These are phyloP conservation scores for Geotrypetes seraphini DNA, from an alignment of 2,797 vertebrate genomes.

Conservation along the genomic window DNA sequence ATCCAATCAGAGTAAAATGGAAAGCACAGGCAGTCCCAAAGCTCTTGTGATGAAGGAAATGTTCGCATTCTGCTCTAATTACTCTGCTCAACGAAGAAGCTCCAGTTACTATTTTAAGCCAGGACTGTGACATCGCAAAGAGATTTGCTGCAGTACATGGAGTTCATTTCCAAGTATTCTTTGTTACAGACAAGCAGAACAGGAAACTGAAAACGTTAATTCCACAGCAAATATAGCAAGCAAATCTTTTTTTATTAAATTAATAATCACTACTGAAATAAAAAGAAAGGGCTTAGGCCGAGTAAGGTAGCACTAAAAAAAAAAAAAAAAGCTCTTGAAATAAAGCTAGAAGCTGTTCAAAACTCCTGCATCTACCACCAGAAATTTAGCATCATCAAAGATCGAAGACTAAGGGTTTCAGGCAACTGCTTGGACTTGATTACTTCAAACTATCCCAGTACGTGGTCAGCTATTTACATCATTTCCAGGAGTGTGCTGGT, in stretches of 20 bases:
- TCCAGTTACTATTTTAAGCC: not conserved
- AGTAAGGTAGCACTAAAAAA: too few relatives aligned
- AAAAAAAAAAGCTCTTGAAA: not conserved
- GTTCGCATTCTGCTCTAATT: not conserved
- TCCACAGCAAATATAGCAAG: not conserved
- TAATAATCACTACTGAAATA: not conserved
- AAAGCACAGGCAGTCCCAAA: too few relatives aligned
- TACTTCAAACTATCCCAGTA: too few relatives aligned
- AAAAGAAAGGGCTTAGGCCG: not conserved
- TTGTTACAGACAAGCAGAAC: not conserved
- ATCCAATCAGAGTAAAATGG: too few relatives aligned
- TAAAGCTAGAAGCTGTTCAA: too few relatives aligned
- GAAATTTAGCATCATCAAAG: too few relatives aligned
- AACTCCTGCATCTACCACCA: too few relatives aligned
- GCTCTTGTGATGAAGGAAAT: too few relatives aligned
- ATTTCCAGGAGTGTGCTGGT: too few relatives aligned
- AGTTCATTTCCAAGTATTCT: not conserved
- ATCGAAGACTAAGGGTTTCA: too few relatives aligned
- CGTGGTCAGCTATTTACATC: too few relatives aligned
- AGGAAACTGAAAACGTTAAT: not conserved
- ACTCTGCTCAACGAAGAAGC: not conserved
- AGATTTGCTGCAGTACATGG: not conserved
- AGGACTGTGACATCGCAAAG: not conserved
- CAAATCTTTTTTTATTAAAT: not conserved
- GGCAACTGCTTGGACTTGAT: too few relatives aligned